phyloP scores from a whole-genome alignment of 1,140 invertebrate genomes.

The Scaptomyza graminum region DNA sequence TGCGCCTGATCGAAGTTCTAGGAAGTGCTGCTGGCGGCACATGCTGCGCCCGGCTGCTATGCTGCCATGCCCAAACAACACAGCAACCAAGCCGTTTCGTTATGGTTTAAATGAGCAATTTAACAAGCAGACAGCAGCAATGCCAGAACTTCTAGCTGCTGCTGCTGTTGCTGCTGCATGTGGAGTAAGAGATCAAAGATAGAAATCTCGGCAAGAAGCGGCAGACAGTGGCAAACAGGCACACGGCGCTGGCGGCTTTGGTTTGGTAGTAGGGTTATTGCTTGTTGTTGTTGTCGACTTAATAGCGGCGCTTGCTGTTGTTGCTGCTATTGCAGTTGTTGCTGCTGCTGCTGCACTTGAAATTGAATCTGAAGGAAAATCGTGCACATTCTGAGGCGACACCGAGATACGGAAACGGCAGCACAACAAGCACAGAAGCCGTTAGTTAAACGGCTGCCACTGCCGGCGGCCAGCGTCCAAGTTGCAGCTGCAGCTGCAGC shows the following conservation, averaged over 20 bases:
- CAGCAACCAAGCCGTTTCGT: slow-evolving; percentile 53
- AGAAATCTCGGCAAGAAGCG: slow-evolving; percentile 80
- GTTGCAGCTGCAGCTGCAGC: slow-evolving; percentile 47
- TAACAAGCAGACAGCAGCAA: slow-evolving; percentile 76
- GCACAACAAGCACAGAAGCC: slow-evolving; percentile 80
- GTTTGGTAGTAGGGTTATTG: slow-evolving; percentile 78
- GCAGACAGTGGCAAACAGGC: slow-evolving; percentile 76
- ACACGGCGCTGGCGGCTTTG: slow-evolving; percentile 57
- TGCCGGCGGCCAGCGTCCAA: slow-evolving; percentile 61
- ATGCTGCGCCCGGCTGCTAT: slow-evolving; percentile 49
- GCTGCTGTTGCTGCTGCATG: slow-evolving; percentile 52
- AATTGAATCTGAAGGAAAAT: slow-evolving; percentile 80
- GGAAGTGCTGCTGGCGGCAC: slow-evolving; percentile 62
- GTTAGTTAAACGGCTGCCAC: slow-evolving; percentile 75
- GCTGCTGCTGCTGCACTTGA: slow-evolving; percentile 72
- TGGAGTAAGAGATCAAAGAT: slow-evolving; percentile 81
- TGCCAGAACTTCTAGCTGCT: slow-evolving; percentile 48
- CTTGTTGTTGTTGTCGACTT: slow-evolving; percentile 81
- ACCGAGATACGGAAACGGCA: slow-evolving; percentile 80
- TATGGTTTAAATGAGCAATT: slow-evolving; percentile 81
- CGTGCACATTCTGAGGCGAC: slow-evolving; percentile 80
- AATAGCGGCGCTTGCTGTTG: slow-evolving; percentile 71
- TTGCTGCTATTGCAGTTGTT: slow-evolving; percentile 22
- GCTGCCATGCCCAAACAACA: slow-evolving; percentile 30
- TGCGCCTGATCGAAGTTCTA: slow-evolving; percentile 59